Evolutionary conservation across 2,797 vertebrate genomes (phyloP).

Genomic region (Thalassophryne amazonica): DNA sequence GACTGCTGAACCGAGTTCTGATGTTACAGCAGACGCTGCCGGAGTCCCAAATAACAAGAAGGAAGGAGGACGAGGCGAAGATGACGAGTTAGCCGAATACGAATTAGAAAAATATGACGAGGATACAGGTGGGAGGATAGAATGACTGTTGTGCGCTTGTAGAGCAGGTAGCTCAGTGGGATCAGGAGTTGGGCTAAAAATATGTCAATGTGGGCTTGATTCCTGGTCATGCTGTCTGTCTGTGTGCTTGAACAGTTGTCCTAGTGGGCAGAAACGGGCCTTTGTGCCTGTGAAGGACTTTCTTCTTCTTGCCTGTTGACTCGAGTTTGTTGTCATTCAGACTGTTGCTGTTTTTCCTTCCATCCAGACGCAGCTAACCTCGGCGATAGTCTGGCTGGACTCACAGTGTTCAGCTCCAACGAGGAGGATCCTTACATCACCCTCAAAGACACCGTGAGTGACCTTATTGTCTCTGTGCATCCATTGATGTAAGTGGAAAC

Average conservation of each 20-base stretch:
- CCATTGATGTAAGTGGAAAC: too few relatives aligned
- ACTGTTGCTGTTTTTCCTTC: not conserved
- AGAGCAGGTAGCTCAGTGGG: too few relatives aligned
- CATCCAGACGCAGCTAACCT: conserved; percentile 80
- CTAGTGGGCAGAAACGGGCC: too few relatives aligned
- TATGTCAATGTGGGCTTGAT: too few relatives aligned
- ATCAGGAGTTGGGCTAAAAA: too few relatives aligned
- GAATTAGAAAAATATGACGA: conserved; percentile 90
- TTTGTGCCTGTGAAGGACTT: too few relatives aligned
- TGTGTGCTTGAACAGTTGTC: not conserved
- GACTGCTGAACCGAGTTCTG: conserved; percentile 25
- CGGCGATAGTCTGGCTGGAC: conserved; percentile 88
- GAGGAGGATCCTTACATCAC: conserved; percentile 94
- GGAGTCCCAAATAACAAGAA: conserved; percentile 33
- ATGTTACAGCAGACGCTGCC: conserved; percentile 16
- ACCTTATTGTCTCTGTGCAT: not conserved
- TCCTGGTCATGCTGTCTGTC: too few relatives aligned
- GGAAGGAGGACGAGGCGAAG: conserved; percentile 50
- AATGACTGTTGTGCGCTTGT: too few relatives aligned
- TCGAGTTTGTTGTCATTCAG: too few relatives aligned
- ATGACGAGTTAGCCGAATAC: conserved; percentile 89
- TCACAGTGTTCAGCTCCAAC: conserved; percentile 88
- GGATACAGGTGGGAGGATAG: conserved; percentile 69
- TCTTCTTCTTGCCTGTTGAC: too few relatives aligned
- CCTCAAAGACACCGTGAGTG: conserved; percentile 91